Conservation (phyloP, 2,888 invertebrate species). For the Lycophotia porphyrea region DNA sequence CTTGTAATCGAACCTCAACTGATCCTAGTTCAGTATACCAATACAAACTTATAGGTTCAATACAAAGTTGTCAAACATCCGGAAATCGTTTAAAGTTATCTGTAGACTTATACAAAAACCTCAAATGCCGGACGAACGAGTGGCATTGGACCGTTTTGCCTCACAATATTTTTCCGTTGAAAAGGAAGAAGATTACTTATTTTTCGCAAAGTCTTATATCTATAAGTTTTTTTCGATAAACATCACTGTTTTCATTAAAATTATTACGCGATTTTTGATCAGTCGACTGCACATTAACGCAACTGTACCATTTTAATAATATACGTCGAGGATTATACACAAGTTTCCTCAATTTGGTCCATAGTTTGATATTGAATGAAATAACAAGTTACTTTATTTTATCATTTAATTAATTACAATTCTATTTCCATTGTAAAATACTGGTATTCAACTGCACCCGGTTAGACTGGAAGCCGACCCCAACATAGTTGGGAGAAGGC, state of each 20-base stretch:
- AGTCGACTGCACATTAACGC: neutral
- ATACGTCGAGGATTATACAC: neutral
- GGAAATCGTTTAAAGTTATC: conserved; percentile 60
- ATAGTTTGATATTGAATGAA: neutral
- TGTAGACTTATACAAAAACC: conserved; percentile 31
- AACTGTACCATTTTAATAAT: neutral
- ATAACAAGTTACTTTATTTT: conserved; percentile 1
- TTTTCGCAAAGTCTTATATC: neutral
- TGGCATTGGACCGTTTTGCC: conserved; percentile 38
- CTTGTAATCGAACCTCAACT: neutral
- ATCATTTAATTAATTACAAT: neutral
- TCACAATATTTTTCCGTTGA: conserved; percentile 19
- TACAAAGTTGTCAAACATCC: conserved; percentile 43
- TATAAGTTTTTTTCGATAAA: neutral
- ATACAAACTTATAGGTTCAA: conserved; percentile 3
- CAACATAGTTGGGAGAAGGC: too few species aligned
- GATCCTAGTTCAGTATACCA: conserved; percentile 12
- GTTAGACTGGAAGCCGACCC: too few species aligned
- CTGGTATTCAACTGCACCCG: too few species aligned
- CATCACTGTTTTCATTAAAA: conserved; percentile 22
- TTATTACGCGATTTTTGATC: conserved; percentile 14
- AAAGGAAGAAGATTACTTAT: neutral
- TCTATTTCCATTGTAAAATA: neutral
- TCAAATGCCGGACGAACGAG: conserved; percentile 37
- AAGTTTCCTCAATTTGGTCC: neutral